Conservation (phyloP, 2,113 vertebrate species). For the Melanostigma gelatinosum region DNA sequence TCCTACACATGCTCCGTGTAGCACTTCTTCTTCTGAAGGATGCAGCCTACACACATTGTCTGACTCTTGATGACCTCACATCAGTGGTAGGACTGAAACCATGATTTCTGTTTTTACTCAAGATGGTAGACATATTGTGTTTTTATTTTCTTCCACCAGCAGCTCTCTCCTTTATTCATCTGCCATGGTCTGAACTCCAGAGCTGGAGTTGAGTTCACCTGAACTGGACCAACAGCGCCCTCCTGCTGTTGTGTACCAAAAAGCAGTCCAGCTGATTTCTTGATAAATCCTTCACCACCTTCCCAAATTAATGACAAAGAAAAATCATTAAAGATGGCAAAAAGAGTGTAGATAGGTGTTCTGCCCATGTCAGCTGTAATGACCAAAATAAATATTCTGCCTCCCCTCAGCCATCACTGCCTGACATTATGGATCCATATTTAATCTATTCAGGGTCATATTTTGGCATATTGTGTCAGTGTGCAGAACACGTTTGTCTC, state of each 20-base stretch:
- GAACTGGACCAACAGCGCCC: conserved; percentile 17
- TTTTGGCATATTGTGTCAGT: too few species aligned
- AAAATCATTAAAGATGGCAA: too few species aligned
- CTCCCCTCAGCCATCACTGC: too few species aligned
- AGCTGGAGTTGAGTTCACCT: background rate
- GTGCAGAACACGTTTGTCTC: too few species aligned
- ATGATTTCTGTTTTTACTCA: background rate
- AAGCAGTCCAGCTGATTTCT: background rate
- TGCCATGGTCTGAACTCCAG: background rate
- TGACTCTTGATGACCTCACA: background rate
- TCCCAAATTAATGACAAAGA: too few species aligned
- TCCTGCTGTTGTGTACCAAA: background rate
- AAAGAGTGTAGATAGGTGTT: too few species aligned
- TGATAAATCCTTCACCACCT: background rate
- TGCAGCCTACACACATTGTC: background rate
- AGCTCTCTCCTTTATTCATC: background rate
- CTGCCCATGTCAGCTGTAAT: too few species aligned
- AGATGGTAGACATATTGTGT: background rate
- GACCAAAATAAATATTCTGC: too few species aligned
- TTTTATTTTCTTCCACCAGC: background rate
- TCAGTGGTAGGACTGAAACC: background rate
- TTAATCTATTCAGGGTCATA: too few species aligned
- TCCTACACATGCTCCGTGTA: background rate
- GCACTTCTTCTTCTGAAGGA: background rate
- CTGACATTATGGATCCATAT: too few species aligned